Percentiles rank a stretch among this genome's conserved stretches.
Evolutionary conservation across 2,113 vertebrate genomes (phyloP).

Genomic region (Eptesicus fuscus): DNA sequence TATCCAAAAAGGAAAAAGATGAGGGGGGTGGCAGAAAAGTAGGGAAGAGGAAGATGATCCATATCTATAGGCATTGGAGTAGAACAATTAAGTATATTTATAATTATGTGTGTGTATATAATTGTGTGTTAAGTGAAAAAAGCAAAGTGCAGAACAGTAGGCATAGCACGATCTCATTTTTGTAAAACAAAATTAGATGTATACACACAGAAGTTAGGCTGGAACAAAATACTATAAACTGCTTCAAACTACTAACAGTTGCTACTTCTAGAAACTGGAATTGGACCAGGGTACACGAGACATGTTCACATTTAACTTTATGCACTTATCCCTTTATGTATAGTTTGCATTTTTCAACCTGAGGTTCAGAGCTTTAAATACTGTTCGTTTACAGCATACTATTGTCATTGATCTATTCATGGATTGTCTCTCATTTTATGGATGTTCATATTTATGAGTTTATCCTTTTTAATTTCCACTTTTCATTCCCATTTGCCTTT

Average conservation of each 20-base stretch:
- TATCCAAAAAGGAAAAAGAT: neutral
- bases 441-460: neutral
- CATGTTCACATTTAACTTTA: neutral
- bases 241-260: neutral
- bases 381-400: neutral
- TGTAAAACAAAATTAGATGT: neutral
- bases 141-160: neutral
- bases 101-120: neutral
- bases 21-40: neutral
- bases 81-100: neutral
- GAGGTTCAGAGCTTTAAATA: neutral
- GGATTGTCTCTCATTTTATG: neutral
- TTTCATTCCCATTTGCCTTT: too few species aligned
- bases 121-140: neutral
- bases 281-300: neutral
- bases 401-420: too few species aligned
- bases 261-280: neutral
- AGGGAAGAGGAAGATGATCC: neutral
- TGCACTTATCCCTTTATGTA: neutral
- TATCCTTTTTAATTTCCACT: too few species aligned
- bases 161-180: neutral
- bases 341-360: neutral
- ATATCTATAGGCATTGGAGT: neutral
- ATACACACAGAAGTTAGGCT: neutral
- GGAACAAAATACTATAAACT: neutral